Conservation (phyloP, 1,140 invertebrate species). For the Helicoverpa armigera region DNA sequence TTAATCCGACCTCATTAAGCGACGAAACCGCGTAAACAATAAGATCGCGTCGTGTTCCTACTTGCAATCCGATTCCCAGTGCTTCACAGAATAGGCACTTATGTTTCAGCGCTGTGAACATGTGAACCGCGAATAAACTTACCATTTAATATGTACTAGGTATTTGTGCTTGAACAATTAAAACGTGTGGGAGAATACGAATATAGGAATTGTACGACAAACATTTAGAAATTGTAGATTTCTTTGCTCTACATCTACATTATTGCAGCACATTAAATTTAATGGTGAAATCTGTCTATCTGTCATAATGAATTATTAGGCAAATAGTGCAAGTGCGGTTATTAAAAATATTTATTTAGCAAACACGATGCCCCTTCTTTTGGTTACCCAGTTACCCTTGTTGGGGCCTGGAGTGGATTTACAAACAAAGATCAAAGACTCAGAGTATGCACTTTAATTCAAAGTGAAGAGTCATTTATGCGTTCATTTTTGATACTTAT, state of each 20-base stretch:
- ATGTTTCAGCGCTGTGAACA: constrained; percentile 23
- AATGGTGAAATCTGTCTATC: constrained; percentile 11
- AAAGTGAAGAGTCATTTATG: constrained; percentile 60
- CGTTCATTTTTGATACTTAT: constrained; percentile 52
- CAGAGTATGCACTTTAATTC: constrained; percentile 53
- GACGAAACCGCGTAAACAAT: constrained; percentile 69
- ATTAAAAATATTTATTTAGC: constrained; percentile 78
- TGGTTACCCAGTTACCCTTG: constrained; percentile 58
- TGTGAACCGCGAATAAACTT: constrained; percentile 20
- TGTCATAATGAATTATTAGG: constrained; percentile 62
- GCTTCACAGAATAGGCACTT: constrained; percentile 47
- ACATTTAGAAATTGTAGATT: too few relatives aligned
- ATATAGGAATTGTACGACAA: too few relatives aligned
- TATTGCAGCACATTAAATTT: constrained; percentile 2
- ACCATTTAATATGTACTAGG: constrained; percentile 7
- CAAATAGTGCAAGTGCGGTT: constrained; percentile 75
- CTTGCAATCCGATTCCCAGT: constrained; percentile 71
- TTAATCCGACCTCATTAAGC: constrained; percentile 73
- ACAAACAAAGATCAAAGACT: constrained; percentile 81
- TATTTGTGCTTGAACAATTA: constrained; percentile 17
- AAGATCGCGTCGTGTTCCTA: constrained; percentile 56
- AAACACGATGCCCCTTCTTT: constrained; percentile 68
- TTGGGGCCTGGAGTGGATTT: constrained; percentile 66
- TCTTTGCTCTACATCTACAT: background rate
- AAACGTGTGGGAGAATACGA: constrained; percentile 15